These are phyloP conservation scores for Seriola dumerili DNA, from an alignment of 2,113 vertebrate species.

Conservation along the genomic window DNA sequence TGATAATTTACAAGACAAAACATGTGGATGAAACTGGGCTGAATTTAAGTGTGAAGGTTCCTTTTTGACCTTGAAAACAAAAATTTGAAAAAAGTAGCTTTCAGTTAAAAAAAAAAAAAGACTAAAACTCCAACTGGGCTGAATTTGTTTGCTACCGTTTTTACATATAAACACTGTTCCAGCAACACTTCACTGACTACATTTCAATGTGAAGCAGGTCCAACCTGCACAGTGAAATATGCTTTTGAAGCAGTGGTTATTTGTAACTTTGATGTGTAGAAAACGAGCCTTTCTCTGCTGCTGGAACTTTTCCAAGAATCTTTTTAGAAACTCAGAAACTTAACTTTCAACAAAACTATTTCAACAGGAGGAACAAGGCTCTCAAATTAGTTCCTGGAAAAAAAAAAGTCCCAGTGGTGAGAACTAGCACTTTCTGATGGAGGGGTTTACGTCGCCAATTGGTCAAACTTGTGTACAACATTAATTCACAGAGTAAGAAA, in stretches of 20 bases:
- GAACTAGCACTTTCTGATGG: too few relatives aligned
- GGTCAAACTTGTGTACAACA: too few relatives aligned
- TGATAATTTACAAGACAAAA: slow-evolving; percentile 37
- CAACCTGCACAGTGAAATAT: neutral
- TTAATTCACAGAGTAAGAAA: too few relatives aligned
- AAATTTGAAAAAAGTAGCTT: neutral
- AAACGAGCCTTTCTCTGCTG: neutral
- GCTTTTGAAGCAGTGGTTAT: neutral
- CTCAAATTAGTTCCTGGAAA: neutral
- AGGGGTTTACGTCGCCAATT: too few relatives aligned
- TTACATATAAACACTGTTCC: neutral
- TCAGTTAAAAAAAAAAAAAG: neutral
- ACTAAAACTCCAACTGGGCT: neutral
- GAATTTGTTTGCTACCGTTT: too few relatives aligned
- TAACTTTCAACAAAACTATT: too few relatives aligned
- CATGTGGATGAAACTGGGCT: neutral
- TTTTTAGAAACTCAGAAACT: neutral
- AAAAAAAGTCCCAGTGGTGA: too few relatives aligned
- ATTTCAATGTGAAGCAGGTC: neutral
- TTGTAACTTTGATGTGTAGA: neutral
- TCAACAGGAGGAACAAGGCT: too few relatives aligned
- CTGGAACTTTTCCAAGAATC: neutral
- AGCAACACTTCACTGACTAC: neutral
- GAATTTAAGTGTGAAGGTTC: neutral
- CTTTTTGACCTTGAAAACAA: neutral